A percentile compares a stretch with the other conserved stretches of the same genome.
These are phyloP conservation scores for Drymonia ruficornis DNA, from an alignment of 2,888 invertebrate species.

Conservation along the genomic window DNA sequence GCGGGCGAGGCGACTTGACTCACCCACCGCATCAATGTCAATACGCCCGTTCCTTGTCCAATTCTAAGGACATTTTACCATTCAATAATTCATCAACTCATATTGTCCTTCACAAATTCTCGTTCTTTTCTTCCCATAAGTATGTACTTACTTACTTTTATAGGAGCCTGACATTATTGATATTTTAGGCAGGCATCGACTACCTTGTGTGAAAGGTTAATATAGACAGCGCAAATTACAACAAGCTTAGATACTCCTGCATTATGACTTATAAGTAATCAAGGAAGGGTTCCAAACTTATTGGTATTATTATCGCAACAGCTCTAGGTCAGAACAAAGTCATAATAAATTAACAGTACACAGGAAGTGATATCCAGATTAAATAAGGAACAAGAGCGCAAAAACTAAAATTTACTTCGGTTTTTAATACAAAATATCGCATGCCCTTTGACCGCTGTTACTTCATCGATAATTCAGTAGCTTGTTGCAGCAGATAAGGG, in stretches of 20 bases:
- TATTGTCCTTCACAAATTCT: not conserved
- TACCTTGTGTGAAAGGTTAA: no score
- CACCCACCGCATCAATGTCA: slow-evolving; percentile 50
- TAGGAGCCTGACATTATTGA: not conserved
- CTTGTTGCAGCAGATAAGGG: not conserved
- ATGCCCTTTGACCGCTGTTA: slow-evolving; percentile 1
- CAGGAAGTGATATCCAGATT: no score
- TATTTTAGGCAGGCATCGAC: no score
- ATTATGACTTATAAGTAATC: no score
- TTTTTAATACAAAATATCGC: not conserved
- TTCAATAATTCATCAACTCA: slow-evolving; percentile 17
- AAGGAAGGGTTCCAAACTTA: no score
- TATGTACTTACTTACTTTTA: not conserved
- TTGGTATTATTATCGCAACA: no score
- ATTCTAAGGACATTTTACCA: slow-evolving; percentile 25
- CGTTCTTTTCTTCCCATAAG: not conserved
- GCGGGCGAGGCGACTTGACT: slow-evolving; percentile 29
- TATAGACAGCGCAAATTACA: no score
- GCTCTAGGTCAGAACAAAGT: no score
- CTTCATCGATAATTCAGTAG: not conserved
- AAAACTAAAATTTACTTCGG: not conserved
- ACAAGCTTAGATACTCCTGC: no score
- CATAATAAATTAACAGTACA: no score
- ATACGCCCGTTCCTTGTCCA: slow-evolving; percentile 39
- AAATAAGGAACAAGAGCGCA: no score